A percentile compares a stretch with the other conserved stretches of the same genome.
Conservation (phyloP, 2,113 vertebrate genomes). For the Orycteropus afer region DNA sequence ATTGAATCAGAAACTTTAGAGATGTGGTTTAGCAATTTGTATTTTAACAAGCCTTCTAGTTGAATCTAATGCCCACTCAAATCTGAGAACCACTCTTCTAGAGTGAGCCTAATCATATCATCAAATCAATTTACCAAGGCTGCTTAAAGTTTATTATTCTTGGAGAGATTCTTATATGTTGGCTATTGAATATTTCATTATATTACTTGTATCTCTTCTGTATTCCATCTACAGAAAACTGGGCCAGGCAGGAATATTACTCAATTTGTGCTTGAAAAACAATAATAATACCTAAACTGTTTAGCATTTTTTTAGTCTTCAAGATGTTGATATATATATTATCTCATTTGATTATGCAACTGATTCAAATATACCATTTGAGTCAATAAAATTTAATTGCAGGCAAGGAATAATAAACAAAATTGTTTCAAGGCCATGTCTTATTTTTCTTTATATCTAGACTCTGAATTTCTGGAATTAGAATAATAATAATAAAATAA, state of each 20-base stretch:
- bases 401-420: background rate
- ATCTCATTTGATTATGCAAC: conserved; percentile 7
- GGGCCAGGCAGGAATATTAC: background rate
- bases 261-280: conserved; percentile 39
- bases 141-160: conserved; percentile 37
- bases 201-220: conserved; percentile 38
- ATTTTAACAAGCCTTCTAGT: background rate
- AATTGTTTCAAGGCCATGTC: background rate
- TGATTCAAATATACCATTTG: conserved; percentile 26
- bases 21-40: background rate
- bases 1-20: background rate
- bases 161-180: conserved; percentile 2
- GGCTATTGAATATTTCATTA: conserved; percentile 43
- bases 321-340: background rate
- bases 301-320: conserved; percentile 16
- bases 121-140: conserved; percentile 2
- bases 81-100: conserved; percentile 10
- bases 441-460: background rate
- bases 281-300: conserved; percentile 20
- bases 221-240: conserved; percentile 25
- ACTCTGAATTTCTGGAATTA: background rate
- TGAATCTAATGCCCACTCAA: background rate
- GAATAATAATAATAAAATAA: conserved; percentile 15
- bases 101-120: background rate
- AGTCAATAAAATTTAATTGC: background rate